Base-by-base conservation (phyloP, 1,140 invertebrate species). In the Trachymyrmex septentrionalis region DNA sequence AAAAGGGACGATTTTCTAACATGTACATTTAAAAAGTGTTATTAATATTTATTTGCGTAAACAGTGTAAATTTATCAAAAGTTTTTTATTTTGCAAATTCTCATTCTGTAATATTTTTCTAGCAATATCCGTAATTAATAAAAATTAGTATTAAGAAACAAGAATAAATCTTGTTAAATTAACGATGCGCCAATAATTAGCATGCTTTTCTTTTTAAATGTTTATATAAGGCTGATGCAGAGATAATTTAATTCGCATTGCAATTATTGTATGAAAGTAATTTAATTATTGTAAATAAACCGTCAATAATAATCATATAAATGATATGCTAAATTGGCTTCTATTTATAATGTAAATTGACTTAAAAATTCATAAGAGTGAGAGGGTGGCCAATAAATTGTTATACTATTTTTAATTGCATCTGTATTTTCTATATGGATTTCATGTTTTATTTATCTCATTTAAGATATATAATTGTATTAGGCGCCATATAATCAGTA, bases 321-420 rank as follows among this genome's bases (percentile, higher is more conserved):
- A 86, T 12, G 16, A 53, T 86, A 53, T 14, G 16, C 19, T 77
- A 57, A 86, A 69, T 85, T 50, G 69, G 24, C 14, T 4, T 24
- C 12, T 87, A 85, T n/a, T 71, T 69, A 30, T 73, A 87, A 30
- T 38, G n/a, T 57, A 53, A 88, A 85, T 38, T 66, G 30, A 85
- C 16, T 76, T 85, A 88, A 53, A 16, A 59, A 61, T 77, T 85
- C 34, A 76, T 57, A 10, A 59, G 38, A 80, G 63, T 24, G 21
- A 80, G 38, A 71, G 57, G 48, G 85, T 85, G 57, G 50, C 38
- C 19, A 88, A 89, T 89, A 89, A 89, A 89, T 85, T 88, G 66
- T 88, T 86, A 63, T 72, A 44, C 88, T 88, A 85, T 48, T 38
- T 76, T 72, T 53, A 85, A 66, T 44, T 2, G 59, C 12, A 7